Evolutionary conservation across 2,797 vertebrate species (phyloP).

Genomic region (Cyprinella venusta): DNA sequence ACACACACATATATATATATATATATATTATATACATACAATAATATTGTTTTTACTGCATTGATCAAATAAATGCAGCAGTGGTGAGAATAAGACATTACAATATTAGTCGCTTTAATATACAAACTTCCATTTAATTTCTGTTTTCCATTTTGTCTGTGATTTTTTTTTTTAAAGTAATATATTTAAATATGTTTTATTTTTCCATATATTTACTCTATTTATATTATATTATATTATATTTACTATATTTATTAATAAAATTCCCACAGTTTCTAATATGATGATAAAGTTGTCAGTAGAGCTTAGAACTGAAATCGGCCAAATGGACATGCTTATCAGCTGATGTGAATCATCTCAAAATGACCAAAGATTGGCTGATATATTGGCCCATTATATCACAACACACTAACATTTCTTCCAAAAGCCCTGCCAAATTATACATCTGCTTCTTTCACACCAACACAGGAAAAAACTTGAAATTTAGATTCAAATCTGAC

Average conservation of each 20-base stretch:
- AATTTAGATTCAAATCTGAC: conserved; percentile 6
- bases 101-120: too few relatives aligned
- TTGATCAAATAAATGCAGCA: too few relatives aligned
- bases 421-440: neutral
- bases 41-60: too few relatives aligned
- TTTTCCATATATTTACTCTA: too few relatives aligned
- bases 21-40: too few relatives aligned
- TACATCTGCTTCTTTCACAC: conserved; percentile 29
- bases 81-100: too few relatives aligned
- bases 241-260: neutral
- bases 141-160: too few relatives aligned
- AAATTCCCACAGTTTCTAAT: neutral
- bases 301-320: neutral
- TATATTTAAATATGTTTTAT: too few relatives aligned
- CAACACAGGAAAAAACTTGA: neutral
- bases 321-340: neutral
- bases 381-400: neutral
- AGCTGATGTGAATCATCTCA: neutral
- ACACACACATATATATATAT: too few relatives aligned
- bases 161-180: too few relatives aligned
- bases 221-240: too few relatives aligned
- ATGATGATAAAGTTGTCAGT: neutral
- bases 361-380: neutral
- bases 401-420: neutral
- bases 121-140: too few relatives aligned